Evolutionary conservation across 2,888 invertebrate species (phyloP), one percentile per base, ranked within the genome.

Genomic region (Orgyia antiqua): DNA sequence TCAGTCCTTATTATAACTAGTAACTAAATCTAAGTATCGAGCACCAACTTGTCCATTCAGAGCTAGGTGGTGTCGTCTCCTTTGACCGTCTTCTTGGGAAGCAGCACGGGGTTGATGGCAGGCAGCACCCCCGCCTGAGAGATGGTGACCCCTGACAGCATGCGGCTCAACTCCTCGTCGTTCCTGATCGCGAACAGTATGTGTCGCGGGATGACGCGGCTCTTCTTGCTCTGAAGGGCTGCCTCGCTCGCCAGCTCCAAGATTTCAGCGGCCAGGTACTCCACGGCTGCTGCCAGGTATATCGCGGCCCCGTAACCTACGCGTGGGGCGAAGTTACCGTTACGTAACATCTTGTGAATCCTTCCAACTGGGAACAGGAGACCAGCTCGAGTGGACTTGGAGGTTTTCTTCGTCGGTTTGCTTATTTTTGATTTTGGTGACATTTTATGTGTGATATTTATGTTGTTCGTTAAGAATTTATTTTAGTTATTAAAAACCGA

Each of bases 221-320:
- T 79, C 58, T 92, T 93, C 44, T 91, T 90, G 63, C 92, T 92
- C 32, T 92, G 90, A 20, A 76, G 64, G 0, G 91, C 90, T 0
- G 89, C 90, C 37, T 90, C 89, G 1, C 89, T 84, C 0, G 91
- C 89, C 53, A 91, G 73, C 48, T 91, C 91, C 34, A 91, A 53
- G 10, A 91, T 89, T 76, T 93, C 93, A 10, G 92, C 92, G 0
- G 91, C 88, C 12, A 91, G 58, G 45, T 91, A 91, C 48, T 91
- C 91, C 54, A 91, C 61, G 0, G 89, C 89, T 4, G 89, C 89
- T 0, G 88, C 86, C 1, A 89, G 48, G 45, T 86, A 89, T 1
- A 89, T 76, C 0, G 89, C 76, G 0, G 89, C 88, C 0, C 88
- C 88, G 2, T 43, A 72, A 0, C 89, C 89, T 0, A 89, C 77